Conservation (phyloP, 2,797 vertebrate species). For the Trachurus trachurus region DNA sequence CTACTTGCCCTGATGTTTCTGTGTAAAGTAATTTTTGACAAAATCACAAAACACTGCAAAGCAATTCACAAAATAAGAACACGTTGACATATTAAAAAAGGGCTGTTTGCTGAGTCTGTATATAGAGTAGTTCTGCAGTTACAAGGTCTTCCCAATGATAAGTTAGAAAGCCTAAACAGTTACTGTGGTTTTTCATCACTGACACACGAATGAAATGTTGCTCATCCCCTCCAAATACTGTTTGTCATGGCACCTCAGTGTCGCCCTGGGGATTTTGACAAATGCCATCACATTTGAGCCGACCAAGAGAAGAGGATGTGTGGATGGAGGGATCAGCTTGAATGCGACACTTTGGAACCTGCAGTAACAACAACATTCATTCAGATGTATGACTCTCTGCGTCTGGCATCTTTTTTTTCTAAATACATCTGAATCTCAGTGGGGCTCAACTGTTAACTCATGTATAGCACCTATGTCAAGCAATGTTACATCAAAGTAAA, state of each 20-base stretch:
- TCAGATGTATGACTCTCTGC: not conserved
- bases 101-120: not conserved
- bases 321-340: constrained; percentile 3
- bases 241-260: constrained; percentile 13
- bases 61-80: not conserved
- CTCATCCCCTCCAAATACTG: constrained; percentile 20
- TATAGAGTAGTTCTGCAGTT: not conserved
- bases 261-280: constrained; percentile 23
- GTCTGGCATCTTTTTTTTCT: not conserved
- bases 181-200: constrained; percentile 18
- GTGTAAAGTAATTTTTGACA: not conserved
- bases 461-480: not conserved
- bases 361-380: not conserved
- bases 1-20: not conserved
- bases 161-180: constrained; percentile 1
- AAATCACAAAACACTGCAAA: constrained; percentile 8
- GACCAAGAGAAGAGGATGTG: constrained; percentile 6
- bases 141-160: not conserved
- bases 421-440: not conserved
- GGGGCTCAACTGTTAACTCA: not conserved
- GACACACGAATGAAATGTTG: constrained; percentile 30
- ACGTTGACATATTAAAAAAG: not conserved
- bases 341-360: constrained; percentile 17
- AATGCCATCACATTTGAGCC: constrained; percentile 31
- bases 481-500: constrained; percentile 29